phyloP scores from a whole-genome alignment of 2,888 invertebrate species.

The Isoperla grammatica region DNA sequence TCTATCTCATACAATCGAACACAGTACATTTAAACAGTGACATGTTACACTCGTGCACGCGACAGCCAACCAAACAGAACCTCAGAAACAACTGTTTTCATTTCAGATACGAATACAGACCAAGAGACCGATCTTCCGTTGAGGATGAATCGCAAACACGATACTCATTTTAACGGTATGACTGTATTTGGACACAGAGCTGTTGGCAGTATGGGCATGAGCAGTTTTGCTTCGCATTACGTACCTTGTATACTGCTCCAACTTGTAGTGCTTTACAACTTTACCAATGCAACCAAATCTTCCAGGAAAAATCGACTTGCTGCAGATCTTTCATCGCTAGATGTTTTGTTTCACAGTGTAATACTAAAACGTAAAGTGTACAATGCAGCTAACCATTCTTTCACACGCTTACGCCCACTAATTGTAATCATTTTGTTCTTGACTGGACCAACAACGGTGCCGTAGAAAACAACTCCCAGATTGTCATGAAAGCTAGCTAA shows the following conservation, averaged over 20 bases:
- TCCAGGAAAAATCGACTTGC: constrained; percentile 13
- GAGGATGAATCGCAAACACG: constrained; percentile 33
- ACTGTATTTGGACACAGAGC: constrained; percentile 12
- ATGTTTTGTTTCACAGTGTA: too few relatives aligned
- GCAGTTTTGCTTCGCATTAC: constrained; percentile 7
- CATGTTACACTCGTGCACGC: not conserved
- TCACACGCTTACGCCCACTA: too few relatives aligned
- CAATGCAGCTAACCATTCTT: too few relatives aligned
- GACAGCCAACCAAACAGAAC: not conserved
- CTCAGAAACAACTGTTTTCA: constrained; percentile 18
- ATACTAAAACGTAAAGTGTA: too few relatives aligned
- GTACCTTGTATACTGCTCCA: not conserved
- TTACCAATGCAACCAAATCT: constrained; percentile 8
- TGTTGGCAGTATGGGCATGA: constrained; percentile 7
- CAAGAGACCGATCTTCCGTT: constrained; percentile 25
- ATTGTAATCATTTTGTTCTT: too few relatives aligned
- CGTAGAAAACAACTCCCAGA: too few relatives aligned
- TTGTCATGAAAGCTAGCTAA: too few relatives aligned
- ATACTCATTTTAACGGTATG: constrained; percentile 27
- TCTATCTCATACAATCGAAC: not conserved
- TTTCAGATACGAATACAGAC: constrained; percentile 30
- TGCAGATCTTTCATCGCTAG: not conserved
- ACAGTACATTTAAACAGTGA: not conserved
- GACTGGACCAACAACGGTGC: too few relatives aligned
- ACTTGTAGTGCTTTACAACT: constrained; percentile 9